A percentile compares a stretch with the other conserved stretches of the same genome.
These are phyloP conservation scores for Macropodus opercularis DNA, from an alignment of 2,797 vertebrate species.

Conservation along the genomic window DNA sequence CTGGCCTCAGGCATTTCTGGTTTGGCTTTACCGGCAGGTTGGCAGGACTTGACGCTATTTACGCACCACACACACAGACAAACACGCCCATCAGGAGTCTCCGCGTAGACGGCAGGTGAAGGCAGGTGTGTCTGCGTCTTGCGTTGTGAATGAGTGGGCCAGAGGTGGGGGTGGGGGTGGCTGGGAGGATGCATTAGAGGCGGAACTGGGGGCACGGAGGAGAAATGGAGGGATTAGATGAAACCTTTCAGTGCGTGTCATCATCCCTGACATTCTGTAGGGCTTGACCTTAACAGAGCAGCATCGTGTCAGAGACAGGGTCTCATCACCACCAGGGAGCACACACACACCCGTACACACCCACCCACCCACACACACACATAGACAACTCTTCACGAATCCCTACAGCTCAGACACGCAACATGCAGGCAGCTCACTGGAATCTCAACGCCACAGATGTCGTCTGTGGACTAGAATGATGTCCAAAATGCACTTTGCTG, in stretches of 20 bases:
- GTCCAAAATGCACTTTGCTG: background rate
- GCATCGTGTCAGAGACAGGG: constrained; percentile 79
- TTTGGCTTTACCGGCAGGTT: constrained; percentile 66
- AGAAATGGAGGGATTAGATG: constrained; percentile 80
- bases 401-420: constrained; percentile 41
- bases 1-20: constrained; percentile 67
- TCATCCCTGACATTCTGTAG: constrained; percentile 84
- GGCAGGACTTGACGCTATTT: constrained; percentile 59
- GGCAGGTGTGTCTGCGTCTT: constrained; percentile 74
- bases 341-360: constrained; percentile 45
- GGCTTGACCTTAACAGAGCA: constrained; percentile 84
- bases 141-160: constrained; percentile 65
- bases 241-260: constrained; percentile 82
- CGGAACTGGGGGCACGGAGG: constrained; percentile 51
- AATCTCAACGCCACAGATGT: background rate
- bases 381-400: constrained; percentile 61
- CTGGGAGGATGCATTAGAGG: constrained; percentile 7
- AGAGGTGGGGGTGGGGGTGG: constrained; percentile 52
- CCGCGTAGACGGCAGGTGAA: constrained; percentile 74
- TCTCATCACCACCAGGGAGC: constrained; percentile 67
- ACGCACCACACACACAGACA: constrained; percentile 51
- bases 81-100: constrained; percentile 39
- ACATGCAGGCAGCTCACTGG: constrained; percentile 6
- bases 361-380: constrained; percentile 36
- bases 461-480: background rate